Evolutionary conservation across 1,140 invertebrate genomes (phyloP).

Genomic region (Drosophila orosa): DNA sequence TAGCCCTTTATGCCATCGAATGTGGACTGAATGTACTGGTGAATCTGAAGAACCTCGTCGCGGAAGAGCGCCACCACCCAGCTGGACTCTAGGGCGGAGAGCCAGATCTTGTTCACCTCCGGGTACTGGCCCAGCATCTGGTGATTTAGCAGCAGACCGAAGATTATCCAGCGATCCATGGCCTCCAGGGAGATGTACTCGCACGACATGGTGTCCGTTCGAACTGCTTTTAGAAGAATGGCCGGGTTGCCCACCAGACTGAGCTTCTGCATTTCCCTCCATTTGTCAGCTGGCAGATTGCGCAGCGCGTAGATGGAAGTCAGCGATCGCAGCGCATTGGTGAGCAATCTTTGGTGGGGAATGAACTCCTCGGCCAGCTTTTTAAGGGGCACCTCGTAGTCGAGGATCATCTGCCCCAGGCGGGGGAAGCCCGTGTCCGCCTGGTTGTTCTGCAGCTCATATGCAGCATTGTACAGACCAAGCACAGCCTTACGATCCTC

Average conservation of each 20-base stretch:
- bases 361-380: slow-evolving; percentile 99
- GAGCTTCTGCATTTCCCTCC: slow-evolving; percentile 96
- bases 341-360: slow-evolving; percentile 95
- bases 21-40: slow-evolving; percentile 95
- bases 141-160: slow-evolving; percentile 96
- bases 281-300: slow-evolving; percentile 97
- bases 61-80: slow-evolving; percentile 98
- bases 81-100: slow-evolving; percentile 94
- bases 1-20: slow-evolving; percentile 98
- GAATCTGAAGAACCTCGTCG: slow-evolving; percentile 98
- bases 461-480: slow-evolving; percentile 98
- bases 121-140: slow-evolving; percentile 90
- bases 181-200: slow-evolving; percentile 98
- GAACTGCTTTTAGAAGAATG: slow-evolving; percentile 95
- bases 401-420: slow-evolving; percentile 98
- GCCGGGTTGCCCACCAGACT: slow-evolving; percentile 96
- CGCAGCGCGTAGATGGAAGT: slow-evolving; percentile 94
- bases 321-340: slow-evolving; percentile 94
- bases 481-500: slow-evolving; percentile 99
- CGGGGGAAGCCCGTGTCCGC: slow-evolving; percentile 97
- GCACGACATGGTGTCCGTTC: slow-evolving; percentile 98
- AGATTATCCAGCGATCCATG: slow-evolving; percentile 98
- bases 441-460: slow-evolving; percentile 97
- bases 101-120: slow-evolving; percentile 94
- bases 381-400: slow-evolving; percentile 98